Conservation (phyloP, 2,888 invertebrate species). For the Nasonia oneida region DNA sequence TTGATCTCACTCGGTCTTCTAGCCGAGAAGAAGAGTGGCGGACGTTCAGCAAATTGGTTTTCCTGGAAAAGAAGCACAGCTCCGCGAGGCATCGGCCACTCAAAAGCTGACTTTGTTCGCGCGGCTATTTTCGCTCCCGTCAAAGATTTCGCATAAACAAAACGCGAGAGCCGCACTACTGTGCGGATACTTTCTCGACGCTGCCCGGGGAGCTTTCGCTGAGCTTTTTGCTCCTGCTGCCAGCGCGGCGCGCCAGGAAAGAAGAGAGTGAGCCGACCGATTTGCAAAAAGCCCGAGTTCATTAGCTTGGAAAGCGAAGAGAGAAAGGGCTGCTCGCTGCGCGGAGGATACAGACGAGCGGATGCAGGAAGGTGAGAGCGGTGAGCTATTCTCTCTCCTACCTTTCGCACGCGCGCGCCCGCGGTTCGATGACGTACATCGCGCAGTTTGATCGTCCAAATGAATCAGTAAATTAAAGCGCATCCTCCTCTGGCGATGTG, state of each 20-base stretch:
- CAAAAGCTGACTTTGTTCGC: constrained; percentile 19
- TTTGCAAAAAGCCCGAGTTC: constrained; percentile 46
- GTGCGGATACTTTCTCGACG: neutral
- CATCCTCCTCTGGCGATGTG: neutral
- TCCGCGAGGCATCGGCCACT: neutral
- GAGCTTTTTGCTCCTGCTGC: neutral
- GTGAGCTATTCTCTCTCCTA: neutral
- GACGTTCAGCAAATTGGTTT: constrained; percentile 51
- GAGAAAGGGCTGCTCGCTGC: neutral
- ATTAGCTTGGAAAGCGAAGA: constrained; percentile 14
- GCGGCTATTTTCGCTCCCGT: constrained; percentile 3
- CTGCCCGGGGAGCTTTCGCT: neutral
- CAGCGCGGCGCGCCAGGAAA: neutral
- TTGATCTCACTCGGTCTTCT: constrained; percentile 42
- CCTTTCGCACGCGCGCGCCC: neutral
- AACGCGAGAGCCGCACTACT: neutral
- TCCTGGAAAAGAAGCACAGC: neutral
- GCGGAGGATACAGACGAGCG: neutral
- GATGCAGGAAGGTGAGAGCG: neutral
- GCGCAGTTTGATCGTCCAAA: neutral
- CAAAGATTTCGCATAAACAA: constrained; percentile 44
- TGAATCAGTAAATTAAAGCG: neutral
- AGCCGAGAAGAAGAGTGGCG: constrained; percentile 54
- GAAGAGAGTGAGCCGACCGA: neutral
- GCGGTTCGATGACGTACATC: neutral